Evolutionary conservation across 2,113 vertebrate species (phyloP), one percentile per base, ranked within the genome.

Genomic region (Dunckerocampus dactyliophorus): DNA sequence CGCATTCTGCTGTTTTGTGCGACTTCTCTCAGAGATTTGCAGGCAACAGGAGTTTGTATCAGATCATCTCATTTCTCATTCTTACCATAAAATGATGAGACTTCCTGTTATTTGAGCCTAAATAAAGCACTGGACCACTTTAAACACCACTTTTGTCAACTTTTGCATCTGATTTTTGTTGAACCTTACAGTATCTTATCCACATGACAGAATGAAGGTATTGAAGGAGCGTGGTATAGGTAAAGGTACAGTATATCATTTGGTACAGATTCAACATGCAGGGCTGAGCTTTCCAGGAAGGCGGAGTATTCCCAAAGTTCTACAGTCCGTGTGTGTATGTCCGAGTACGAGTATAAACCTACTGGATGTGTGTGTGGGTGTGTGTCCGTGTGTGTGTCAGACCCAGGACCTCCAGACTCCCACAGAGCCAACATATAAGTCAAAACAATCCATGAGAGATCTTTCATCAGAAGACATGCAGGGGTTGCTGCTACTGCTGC

Each of bases 401-500:
- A 42, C 3, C 19, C 12, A 16, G 12, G 7, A 48, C 52, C n/a
- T 60, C 22, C 45, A 60, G 46, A 20, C 20, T 17, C 28, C 54
- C 1, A 8, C 34, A 42, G 37, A 56, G 54, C 54, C 37, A 56
- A 42, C 19, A 4, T 42, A 58, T 45, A 31, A 63, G 55, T 47
- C 62, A 47, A 61, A 65, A 46, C 53, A 54, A 72, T 50, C 37
- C 37, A 28, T 1, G 51, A 59, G 14, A 62, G 54, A 20, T 5
- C 22, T 11, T 63, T 19, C 20, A 47, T 51, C 65, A 16, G 65
- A 76, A 75, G 76, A 62, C 77, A 91, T 91, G 90, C 75, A 43
- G 57, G 70, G 60, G 39, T 43, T 58, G 62, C 12, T 76, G 49
- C 48, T 85, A 16, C 49, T 85, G 47, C 69, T 87, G 0, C 79